These are phyloP conservation scores for Drosophila suzukii DNA, from an alignment of 1,140 invertebrate genomes.

Conservation along the genomic window DNA sequence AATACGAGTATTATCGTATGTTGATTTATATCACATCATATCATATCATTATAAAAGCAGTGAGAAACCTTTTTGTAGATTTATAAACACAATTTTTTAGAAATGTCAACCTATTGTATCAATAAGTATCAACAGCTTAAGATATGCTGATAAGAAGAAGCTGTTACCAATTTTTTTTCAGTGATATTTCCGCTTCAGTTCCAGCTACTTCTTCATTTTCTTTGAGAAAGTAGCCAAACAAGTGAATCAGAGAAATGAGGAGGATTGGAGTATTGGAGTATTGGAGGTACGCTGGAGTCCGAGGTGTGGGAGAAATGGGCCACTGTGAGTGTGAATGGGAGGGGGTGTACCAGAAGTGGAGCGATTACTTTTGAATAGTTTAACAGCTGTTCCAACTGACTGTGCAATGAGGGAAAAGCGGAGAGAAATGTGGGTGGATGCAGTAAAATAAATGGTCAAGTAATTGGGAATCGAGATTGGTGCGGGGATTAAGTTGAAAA, in stretches of 20 bases:
- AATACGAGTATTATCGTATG: no score
- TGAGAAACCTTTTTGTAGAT: no score
- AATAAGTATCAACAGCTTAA: no score
- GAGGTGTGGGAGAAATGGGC: slow-evolving; percentile 8
- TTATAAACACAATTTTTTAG: no score
- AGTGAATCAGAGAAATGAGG: slow-evolving; percentile 42
- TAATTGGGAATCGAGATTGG: slow-evolving; percentile 47
- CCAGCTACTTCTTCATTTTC: slow-evolving; percentile 22
- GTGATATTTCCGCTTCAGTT: slow-evolving; percentile 1
- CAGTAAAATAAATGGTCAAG: slow-evolving; percentile 50
- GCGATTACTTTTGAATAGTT: slow-evolving; percentile 52
- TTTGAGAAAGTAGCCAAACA: slow-evolving; percentile 69
- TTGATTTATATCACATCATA: no score
- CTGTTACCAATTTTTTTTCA: neutral
- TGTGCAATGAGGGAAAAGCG: slow-evolving; percentile 14
- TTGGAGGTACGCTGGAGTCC: slow-evolving; percentile 20
- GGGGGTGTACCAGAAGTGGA: slow-evolving; percentile 23
- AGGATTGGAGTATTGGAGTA: neutral
- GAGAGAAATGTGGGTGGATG: slow-evolving; percentile 14
- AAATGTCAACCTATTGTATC: no score
- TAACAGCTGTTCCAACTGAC: slow-evolving; percentile 42
- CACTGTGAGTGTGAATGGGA: slow-evolving; percentile 24
- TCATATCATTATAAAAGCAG: no score
- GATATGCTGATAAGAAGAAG: no score
- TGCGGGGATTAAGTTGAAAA: slow-evolving; percentile 45